These are phyloP conservation scores for Cichladusa arquata DNA, from an alignment of 2,113 vertebrate genomes.

Conservation along the genomic window DNA sequence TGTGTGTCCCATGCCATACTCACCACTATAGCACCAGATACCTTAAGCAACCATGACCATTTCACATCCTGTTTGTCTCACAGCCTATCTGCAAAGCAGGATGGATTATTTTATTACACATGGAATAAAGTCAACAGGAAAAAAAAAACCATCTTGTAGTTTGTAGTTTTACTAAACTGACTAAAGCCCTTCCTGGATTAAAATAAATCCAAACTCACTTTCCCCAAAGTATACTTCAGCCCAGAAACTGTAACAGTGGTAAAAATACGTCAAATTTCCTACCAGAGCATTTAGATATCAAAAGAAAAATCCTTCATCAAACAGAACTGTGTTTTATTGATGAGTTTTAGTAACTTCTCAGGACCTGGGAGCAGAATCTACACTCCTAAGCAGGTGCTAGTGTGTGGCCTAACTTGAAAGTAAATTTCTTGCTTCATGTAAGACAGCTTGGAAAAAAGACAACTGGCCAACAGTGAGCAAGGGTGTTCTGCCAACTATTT, in stretches of 20 bases:
- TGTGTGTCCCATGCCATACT: not conserved
- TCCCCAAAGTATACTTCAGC: not conserved
- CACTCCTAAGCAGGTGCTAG: not conserved
- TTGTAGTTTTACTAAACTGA: not conserved
- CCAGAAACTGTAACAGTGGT: not conserved
- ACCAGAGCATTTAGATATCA: not conserved
- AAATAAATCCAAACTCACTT: not conserved
- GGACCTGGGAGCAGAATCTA: not conserved
- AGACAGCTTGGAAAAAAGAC: not conserved
- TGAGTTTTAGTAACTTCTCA: not conserved
- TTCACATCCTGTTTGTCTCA: not conserved
- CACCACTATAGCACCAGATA: not conserved
- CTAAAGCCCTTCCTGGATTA: not conserved
- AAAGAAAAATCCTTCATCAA: not conserved
- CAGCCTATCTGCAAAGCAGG: not conserved
- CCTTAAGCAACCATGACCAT: not conserved
- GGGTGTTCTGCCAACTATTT: not conserved
- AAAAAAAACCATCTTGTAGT: not conserved
- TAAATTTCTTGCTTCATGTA: not conserved
- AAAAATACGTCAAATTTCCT: not conserved
- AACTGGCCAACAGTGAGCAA: not conserved
- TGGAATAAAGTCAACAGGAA: not conserved
- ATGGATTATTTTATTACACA: not conserved
- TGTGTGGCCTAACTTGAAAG: not conserved
- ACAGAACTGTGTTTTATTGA: not conserved